Conservation (phyloP, 2,113 vertebrate genomes). For the Rhipidura dahli region DNA sequence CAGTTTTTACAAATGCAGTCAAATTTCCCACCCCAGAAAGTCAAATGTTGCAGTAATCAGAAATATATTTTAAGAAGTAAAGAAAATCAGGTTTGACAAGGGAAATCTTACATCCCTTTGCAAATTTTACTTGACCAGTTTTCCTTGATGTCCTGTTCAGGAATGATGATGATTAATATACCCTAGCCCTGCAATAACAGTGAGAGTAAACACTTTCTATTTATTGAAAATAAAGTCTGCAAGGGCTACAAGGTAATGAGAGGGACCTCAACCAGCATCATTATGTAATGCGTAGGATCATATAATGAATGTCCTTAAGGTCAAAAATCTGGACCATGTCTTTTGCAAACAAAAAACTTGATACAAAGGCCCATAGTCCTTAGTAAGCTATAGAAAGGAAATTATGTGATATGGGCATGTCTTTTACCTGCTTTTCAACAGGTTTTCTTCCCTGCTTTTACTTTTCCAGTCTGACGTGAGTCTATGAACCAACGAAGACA, state of each 20-base stretch:
- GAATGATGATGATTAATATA: background rate
- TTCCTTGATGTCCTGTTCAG: background rate
- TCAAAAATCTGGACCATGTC: background rate
- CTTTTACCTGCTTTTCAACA: background rate
- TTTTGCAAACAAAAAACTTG: background rate
- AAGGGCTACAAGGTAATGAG: background rate
- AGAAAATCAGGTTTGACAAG: background rate
- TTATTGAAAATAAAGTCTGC: background rate
- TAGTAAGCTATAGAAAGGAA: background rate
- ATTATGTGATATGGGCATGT: rapidly evolving
- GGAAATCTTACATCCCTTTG: background rate
- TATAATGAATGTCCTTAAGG: background rate
- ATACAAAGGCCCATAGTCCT: background rate
- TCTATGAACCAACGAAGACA: background rate
- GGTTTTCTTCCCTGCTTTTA: background rate
- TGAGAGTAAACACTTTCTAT: background rate
- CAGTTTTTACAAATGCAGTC: background rate
- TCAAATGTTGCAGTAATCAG: background rate
- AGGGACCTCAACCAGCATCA: background rate
- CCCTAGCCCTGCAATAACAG: background rate
- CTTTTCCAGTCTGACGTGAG: background rate
- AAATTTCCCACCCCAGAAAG: background rate
- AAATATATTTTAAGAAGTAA: background rate
- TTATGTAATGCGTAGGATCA: background rate
- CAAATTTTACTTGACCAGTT: background rate